Percentiles rank a stretch among this genome's conserved stretches.
phyloP scores from a whole-genome alignment of 2,113 vertebrate genomes.

The Epinephelus fuscoguttatus region DNA sequence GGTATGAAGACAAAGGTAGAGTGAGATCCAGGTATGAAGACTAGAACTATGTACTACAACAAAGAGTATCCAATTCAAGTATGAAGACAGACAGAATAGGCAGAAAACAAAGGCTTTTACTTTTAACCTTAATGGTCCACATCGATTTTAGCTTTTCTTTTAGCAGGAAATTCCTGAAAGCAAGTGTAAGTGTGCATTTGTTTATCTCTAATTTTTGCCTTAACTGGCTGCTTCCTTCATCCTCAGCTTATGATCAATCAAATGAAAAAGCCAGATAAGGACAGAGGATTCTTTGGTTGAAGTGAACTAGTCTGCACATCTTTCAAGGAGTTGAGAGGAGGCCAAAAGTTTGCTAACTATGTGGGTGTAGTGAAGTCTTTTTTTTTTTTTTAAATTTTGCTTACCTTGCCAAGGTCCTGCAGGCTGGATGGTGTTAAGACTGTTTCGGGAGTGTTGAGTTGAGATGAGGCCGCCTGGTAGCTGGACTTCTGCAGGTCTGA shows the following conservation, averaged over 20 bases:
- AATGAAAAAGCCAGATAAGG: background rate
- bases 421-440: constrained; percentile 8
- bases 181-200: no score
- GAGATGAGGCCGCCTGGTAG: background rate
- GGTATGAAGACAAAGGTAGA: no score
- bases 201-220: no score
- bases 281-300: background rate
- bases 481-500: constrained; percentile 48
- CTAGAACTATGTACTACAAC: no score
- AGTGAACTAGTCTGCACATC: background rate
- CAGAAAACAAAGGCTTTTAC: no score
- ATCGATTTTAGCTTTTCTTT: no score
- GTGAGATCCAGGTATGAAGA: no score
- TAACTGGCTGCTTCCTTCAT: no score
- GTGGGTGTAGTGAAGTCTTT: background rate
- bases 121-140: no score
- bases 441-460: constrained; percentile 19
- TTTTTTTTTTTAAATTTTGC: background rate
- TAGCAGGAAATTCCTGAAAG: no score
- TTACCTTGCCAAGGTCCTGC: constrained; percentile 39
- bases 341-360: background rate
- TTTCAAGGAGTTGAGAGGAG: background rate
- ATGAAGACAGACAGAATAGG: no score
- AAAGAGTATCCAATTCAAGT: no score
- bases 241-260: background rate